Evolutionary conservation across 2,113 vertebrate species (phyloP), one percentile per base, ranked within the genome.

Genomic region (Misgurnus mizolepis): DNA sequence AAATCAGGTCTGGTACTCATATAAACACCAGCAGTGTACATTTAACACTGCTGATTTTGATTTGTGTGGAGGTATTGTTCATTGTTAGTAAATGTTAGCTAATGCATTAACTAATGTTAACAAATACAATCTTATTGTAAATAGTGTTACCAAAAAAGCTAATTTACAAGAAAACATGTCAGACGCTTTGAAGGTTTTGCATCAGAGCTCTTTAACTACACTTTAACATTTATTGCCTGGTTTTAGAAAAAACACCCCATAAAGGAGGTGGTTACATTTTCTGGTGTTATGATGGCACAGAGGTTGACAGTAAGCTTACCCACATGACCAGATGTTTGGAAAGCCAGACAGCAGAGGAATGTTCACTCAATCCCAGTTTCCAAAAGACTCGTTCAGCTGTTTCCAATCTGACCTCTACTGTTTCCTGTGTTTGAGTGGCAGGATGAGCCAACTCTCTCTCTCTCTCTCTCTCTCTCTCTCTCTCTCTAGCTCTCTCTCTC

Each of bases 281-380:
- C 70, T 58, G 18, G 53, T 60, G 70, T 58, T 71, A 45, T 45
- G n/a, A 43, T 73, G 70, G 39, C 39, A 73, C 55, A 73, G 39
- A 73, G 40, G n/a, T 17, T 60, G 70, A 73, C n/a, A 12, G 17
- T 60, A 60, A 15, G 40, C 14, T 60, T 45, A 14, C 55, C 8
- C 17, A 60, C 55, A 60, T 60, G 10, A 60, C 55, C 70, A 73
- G 70, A 73, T 73, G 70, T 73, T 27, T 45, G 70, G 39, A 72
- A 58, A 58, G 62, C 49, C 61, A 70, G 45, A 69, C 41, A 47
- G 18, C 67, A 47, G 27, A 78, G 56, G 45, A 14, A 60, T 68
- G 34, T 27, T 8, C n/a, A 17, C 55, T 58, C 55, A 58, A 17
- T n/a, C 8, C n/a, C 17, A 34, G 39, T 40, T 58, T 72, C 39